phyloP scores from a whole-genome alignment of 1,140 invertebrate species.

The Carcinoscorpius rotundicauda region DNA sequence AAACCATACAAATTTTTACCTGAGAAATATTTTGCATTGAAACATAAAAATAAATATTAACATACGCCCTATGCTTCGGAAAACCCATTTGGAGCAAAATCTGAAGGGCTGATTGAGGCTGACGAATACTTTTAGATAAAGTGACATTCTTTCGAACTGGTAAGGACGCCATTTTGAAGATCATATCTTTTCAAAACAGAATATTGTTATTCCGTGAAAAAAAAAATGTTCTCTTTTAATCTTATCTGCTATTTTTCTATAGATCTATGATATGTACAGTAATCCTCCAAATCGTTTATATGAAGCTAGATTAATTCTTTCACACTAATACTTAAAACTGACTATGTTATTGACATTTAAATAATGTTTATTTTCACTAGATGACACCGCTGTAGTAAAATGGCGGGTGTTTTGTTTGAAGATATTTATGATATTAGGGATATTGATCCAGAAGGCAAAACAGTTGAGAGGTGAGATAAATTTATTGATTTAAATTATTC shows the following conservation, averaged over 20 bases:
- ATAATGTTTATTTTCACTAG: background rate
- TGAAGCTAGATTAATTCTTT: no score
- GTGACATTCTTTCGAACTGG: background rate
- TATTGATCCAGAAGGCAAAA: slow-evolving; percentile 97
- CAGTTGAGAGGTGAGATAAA: slow-evolving; percentile 64
- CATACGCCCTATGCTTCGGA: slow-evolving; percentile 70
- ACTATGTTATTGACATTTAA: background rate
- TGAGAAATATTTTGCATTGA: background rate
- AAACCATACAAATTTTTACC: background rate
- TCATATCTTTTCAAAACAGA: no score
- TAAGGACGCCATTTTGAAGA: no score
- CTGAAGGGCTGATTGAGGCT: slow-evolving; percentile 58
- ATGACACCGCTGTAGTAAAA: slow-evolving; percentile 32
- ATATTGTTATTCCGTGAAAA: no score
- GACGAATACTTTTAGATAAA: slow-evolving; percentile 43
- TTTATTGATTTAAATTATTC: no score
- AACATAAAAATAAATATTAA: slow-evolving; percentile 19
- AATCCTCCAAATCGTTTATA: no score
- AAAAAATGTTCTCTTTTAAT: no score
- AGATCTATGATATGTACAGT: no score
- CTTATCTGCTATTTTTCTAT: no score
- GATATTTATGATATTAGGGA: slow-evolving; percentile 99
- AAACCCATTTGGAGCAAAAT: slow-evolving; percentile 76
- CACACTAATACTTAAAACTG: no score
- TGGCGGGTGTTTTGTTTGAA: slow-evolving; percentile 95